Base-by-base conservation (phyloP, 2,888 invertebrate genomes). In the Xestia sexstrigata region DNA sequence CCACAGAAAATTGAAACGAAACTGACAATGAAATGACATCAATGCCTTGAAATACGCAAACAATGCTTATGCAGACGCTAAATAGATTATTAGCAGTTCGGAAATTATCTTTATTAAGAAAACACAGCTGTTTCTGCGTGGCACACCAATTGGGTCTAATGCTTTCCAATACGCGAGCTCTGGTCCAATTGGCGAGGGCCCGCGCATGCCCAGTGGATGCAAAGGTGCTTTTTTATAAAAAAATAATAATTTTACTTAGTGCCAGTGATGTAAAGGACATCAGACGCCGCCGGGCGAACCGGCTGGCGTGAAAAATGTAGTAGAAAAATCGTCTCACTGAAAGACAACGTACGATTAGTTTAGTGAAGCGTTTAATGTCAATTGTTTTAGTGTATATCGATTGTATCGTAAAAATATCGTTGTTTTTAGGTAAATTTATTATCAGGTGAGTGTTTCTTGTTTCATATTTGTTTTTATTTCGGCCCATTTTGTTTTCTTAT, bases 311-410 rank as follows among this genome's bases (percentile, higher is more conserved):
- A 89, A 84, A 89, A 88, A 95, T 94, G 93, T 90, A 89, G 88
- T 87, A 87, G 87, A 86, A 90, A 88, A 89, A 84, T 89, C 90
- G 84, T 82, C 84, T 76, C 79, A 87, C 86, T 87, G 79, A 86
- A 89, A 79, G 86, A 88, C n/a, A 90, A 89, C 85, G 90, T 93
- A 93, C 90, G 89, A 90, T 88, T 92, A 92, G 90, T 92, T 85
- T 86, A 87, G 81, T 74, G 82, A 89, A 82, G 89, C 90, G 89
- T 90, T 93, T 89, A 82, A 91, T 92, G 95, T 96, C 95, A 96
- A 96, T 96, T 95, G 93, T 94, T 94, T 91, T 93, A 93, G 93
- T 94, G 93, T 90, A 87, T 92, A 92, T 91, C 90, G 87, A 91
- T 90, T 93, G 86, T 89, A 84, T 86, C 65, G 86, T 91, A 93